phyloP scores from a whole-genome alignment of 2,888 invertebrate genomes.

The Melieria omissa region DNA sequence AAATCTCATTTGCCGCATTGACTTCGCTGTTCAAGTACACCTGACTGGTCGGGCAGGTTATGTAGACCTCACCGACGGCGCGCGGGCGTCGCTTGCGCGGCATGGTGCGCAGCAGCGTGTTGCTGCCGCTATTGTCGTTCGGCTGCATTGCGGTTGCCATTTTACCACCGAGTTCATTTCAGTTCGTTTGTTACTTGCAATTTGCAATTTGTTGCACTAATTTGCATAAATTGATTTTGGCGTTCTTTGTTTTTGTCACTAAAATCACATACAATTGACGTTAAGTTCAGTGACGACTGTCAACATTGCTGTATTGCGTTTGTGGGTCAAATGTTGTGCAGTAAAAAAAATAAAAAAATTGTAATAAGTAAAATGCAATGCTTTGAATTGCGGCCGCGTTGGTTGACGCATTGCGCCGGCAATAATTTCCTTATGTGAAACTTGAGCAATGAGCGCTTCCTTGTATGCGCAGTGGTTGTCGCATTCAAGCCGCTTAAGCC shows the following conservation, averaged over 20 bases:
- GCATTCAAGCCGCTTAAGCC: no score
- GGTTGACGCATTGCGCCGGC: no score
- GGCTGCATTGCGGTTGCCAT: slow-evolving; percentile 35
- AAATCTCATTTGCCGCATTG: slow-evolving; percentile 45
- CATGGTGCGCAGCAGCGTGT: slow-evolving; percentile 54
- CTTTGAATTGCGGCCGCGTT: no score
- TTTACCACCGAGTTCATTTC: slow-evolving; percentile 36
- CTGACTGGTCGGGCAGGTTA: slow-evolving; percentile 61
- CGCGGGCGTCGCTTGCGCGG: slow-evolving; percentile 65
- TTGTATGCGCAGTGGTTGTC: no score
- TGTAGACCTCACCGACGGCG: slow-evolving; percentile 64
- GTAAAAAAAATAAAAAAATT: no score
- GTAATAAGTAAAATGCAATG: no score
- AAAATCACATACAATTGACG: neutral
- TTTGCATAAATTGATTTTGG: slow-evolving; percentile 3
- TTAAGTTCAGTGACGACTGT: neutral
- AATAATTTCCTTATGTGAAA: no score
- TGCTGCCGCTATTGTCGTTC: slow-evolving; percentile 39
- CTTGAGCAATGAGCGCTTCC: no score
- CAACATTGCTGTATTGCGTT: no score
- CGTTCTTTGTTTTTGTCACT: neutral
- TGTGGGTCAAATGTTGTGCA: no score
- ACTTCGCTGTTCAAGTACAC: slow-evolving; percentile 60
- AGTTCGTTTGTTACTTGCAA: slow-evolving; percentile 2
- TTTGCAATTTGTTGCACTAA: slow-evolving; percentile 15